Conservation (phyloP, 2,888 invertebrate species). For the Chrysodeixis includens region DNA sequence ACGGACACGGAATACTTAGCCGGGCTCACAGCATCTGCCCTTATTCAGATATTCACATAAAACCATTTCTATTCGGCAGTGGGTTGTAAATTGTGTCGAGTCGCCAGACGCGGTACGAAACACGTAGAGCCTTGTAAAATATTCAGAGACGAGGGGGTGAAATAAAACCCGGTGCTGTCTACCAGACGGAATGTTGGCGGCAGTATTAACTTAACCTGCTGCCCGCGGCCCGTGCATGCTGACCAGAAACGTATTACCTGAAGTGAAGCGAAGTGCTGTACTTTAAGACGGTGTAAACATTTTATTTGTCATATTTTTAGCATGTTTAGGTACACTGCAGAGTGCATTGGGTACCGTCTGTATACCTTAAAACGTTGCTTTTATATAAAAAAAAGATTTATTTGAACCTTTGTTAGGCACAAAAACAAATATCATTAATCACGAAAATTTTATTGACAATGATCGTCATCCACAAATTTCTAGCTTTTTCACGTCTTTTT, state of each 20-base stretch:
- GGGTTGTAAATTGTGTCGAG: conserved; percentile 59
- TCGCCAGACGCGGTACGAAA: conserved; percentile 54
- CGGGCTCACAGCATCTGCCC: conserved; percentile 36
- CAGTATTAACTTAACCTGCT: conserved; percentile 49
- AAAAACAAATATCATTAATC: too few species aligned
- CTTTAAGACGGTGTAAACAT: neutral
- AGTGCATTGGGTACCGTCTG: too few species aligned
- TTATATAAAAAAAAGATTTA: too few species aligned
- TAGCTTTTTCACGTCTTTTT: neutral
- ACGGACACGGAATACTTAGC: conserved; percentile 34
- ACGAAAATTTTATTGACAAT: too few species aligned
- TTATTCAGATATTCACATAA: conserved; percentile 67
- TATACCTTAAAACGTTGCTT: too few species aligned
- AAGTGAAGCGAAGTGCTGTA: conserved; percentile 9
- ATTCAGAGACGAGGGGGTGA: conserved; percentile 67
- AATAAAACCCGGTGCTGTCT: conserved; percentile 66
- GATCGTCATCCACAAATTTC: too few species aligned
- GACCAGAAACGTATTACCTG: conserved; percentile 36
- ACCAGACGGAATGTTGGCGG: conserved; percentile 50
- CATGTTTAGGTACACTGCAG: neutral
- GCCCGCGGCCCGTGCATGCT: conserved; percentile 5
- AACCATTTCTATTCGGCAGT: conserved; percentile 65
- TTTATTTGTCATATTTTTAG: neutral
- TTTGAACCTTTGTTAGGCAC: too few species aligned
- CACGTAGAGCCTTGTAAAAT: conserved; percentile 70